phyloP scores from a whole-genome alignment of 2,797 vertebrate genomes.

The Neostethus bicornis region DNA sequence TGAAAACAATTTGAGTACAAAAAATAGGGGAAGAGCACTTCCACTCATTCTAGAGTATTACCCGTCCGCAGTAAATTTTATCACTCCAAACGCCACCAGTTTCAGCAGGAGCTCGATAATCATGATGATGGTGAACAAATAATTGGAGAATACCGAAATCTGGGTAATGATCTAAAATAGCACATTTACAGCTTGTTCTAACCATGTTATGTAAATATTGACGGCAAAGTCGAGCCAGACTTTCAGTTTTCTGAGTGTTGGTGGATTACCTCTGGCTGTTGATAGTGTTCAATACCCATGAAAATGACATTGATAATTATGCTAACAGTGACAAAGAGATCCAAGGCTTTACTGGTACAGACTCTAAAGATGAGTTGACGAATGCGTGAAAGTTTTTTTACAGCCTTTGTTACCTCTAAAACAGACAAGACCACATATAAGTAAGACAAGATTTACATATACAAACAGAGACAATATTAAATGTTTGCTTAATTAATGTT shows the following conservation, averaged over 20 bases:
- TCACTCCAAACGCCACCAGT: conserved; percentile 1
- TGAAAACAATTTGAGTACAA: background rate
- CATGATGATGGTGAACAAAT: conserved; percentile 10
- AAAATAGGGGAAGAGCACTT: background rate
- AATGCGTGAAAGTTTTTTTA: background rate
- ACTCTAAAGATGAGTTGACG: background rate
- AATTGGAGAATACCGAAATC: conserved; percentile 3
- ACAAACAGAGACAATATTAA: too few species aligned
- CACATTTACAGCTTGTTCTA: background rate
- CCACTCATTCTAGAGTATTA: background rate
- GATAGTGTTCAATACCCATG: conserved; percentile 20
- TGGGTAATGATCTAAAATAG: conserved; percentile 4
- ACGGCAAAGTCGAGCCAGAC: background rate
- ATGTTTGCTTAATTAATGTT: too few species aligned
- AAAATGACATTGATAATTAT: background rate
- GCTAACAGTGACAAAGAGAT: background rate
- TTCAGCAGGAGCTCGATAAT: conserved; percentile 19
- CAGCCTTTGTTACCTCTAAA: background rate
- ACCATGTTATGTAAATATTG: too few species aligned
- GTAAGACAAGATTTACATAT: background rate
- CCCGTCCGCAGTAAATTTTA: conserved; percentile 15
- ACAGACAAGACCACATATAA: background rate
- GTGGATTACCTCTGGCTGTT: too few species aligned
- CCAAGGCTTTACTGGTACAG: background rate
- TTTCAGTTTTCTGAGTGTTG: too few species aligned